phyloP scores from a whole-genome alignment of 2,113 vertebrate genomes.

The Bujurquina vittata region DNA sequence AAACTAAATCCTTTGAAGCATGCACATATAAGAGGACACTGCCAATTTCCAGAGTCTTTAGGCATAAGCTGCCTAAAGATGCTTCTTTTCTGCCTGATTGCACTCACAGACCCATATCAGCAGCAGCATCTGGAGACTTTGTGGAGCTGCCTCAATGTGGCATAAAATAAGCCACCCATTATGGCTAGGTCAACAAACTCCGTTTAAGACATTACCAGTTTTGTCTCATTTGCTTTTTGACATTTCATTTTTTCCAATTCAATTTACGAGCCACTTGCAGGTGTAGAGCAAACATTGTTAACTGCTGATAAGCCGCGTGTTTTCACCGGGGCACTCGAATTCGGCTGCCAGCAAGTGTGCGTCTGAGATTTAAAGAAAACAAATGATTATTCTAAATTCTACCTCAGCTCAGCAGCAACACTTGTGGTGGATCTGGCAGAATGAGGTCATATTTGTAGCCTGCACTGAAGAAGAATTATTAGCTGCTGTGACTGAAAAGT shows the following conservation, averaged over 20 bases:
- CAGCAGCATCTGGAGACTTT: constrained; percentile 9
- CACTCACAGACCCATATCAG: constrained; percentile 1
- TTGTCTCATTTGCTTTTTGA: background rate
- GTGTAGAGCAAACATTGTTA: background rate
- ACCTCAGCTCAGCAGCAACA: constrained; percentile 13
- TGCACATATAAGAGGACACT: background rate
- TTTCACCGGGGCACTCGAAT: background rate
- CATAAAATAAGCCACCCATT: background rate
- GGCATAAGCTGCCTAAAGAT: background rate
- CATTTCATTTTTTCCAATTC: background rate
- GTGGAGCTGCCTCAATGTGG: background rate
- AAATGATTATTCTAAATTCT: background rate
- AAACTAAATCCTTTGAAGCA: background rate
- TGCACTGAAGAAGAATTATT: constrained; percentile 12
- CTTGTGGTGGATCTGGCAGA: constrained; percentile 42
- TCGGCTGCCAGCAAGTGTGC: background rate
- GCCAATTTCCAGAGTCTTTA: background rate
- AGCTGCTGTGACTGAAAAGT: constrained; percentile 12
- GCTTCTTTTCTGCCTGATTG: background rate
- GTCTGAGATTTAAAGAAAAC: background rate
- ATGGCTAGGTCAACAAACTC: background rate
- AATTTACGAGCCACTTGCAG: background rate
- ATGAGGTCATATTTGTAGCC: constrained; percentile 46
- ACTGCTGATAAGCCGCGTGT: background rate
- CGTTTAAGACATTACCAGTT: background rate